A percentile compares a stretch with the other conserved stretches of the same genome.
phyloP scores from a whole-genome alignment of 2,797 vertebrate genomes.

The Threskiornis aethiopicus region DNA sequence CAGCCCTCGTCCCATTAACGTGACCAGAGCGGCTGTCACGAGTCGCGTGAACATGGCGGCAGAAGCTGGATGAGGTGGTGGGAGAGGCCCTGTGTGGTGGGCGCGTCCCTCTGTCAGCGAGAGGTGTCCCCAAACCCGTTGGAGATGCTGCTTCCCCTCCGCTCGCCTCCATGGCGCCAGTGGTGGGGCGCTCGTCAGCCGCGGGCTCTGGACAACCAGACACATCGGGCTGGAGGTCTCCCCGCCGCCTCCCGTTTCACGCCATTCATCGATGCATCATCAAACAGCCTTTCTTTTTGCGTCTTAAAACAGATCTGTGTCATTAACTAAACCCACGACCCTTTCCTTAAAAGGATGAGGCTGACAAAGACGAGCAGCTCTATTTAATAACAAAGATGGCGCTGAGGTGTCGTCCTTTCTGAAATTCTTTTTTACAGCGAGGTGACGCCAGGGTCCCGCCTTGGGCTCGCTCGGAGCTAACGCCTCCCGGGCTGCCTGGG shows the following conservation, averaged over 20 bases:
- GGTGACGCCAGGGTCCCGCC: background rate
- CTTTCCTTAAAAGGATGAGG: background rate
- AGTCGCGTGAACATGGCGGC: accelerated
- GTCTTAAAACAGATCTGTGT: background rate
- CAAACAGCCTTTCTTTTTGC: background rate
- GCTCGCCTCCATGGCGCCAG: accelerated
- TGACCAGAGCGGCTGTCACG: accelerated
- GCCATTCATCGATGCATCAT: accelerated
- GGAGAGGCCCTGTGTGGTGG: background rate
- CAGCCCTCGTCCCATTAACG: accelerated
- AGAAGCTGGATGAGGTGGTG: background rate
- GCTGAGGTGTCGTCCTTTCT: accelerated
- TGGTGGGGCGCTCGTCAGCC: background rate
- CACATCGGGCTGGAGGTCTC: accelerated
- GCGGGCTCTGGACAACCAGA: accelerated
- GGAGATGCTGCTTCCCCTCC: background rate
- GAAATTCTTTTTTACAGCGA: background rate
- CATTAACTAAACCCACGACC: background rate
- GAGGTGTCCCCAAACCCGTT: accelerated
- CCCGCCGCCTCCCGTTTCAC: accelerated
- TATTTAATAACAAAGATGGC: background rate
- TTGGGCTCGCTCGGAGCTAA: background rate
- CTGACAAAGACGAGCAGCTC: background rate
- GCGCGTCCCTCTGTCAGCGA: background rate
- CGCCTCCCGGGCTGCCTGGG: background rate